Conservation (phyloP, 2,113 vertebrate genomes). For the Zosterops japonicus region DNA sequence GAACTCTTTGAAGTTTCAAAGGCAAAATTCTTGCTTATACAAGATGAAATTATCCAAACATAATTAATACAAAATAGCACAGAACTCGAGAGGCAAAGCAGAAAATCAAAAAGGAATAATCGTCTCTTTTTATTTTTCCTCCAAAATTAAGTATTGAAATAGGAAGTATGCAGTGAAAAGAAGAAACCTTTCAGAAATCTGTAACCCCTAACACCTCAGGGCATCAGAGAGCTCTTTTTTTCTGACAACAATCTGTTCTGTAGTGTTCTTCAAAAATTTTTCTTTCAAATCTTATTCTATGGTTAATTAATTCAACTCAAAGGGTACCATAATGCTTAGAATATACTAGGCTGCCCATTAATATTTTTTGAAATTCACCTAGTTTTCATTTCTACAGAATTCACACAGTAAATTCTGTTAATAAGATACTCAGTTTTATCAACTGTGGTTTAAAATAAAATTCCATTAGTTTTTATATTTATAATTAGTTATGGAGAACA, state of each 20-base stretch:
- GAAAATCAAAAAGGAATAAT: not conserved
- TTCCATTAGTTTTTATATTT: not conserved
- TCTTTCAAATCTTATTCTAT: not conserved
- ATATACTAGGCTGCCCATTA: not conserved
- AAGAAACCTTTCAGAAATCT: not conserved
- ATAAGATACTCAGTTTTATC: not conserved
- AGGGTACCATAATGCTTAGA: not conserved
- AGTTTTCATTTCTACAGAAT: not conserved
- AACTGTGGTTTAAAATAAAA: not conserved
- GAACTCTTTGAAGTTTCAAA: not conserved
- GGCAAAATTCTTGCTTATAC: not conserved
- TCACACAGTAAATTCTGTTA: not conserved
- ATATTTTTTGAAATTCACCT: not conserved
- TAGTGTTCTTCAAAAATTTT: not conserved
- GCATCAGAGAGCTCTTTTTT: not conserved
- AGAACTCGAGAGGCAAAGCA: not conserved
- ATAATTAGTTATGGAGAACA: not conserved
- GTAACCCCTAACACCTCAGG: not conserved
- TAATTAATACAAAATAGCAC: not conserved
- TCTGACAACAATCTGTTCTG: not conserved
- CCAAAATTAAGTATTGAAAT: not conserved
- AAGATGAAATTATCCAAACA: not conserved
- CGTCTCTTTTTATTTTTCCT: not conserved
- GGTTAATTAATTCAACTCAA: not conserved
- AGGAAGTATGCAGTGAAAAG: not conserved